Evolutionary conservation across 2,888 invertebrate genomes (phyloP), one percentile per base, ranked within the genome.

Genomic region (Amitus sp.): DNA sequence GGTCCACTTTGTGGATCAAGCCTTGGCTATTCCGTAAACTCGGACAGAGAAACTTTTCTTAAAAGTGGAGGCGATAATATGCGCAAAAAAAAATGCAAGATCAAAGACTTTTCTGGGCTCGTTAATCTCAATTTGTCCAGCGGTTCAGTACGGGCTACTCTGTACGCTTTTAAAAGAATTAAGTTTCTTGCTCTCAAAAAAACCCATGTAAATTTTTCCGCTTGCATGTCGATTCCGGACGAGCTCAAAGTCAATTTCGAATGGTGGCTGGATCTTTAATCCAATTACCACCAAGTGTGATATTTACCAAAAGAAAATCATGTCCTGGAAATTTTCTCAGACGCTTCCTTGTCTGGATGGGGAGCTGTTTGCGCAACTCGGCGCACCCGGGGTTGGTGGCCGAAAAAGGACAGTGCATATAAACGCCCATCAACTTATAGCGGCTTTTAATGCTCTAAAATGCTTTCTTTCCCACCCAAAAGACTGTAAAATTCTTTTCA

Each of bases 301-400:
- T 7, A 3, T 3, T 5, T 23, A 5, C 7, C 23, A 3, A 23
- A 23, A 7, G 4, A 23, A 23, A 33, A 33, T 3, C 17, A 17
- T 13, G 6, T 18, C n/a, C n/a, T 19, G 10, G 34, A 19, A 5
- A 47, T 47, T 34, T 47, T 47, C 20, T 34, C 47, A 13, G 47
- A 47, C 12, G 47, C 47, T 1, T 47, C 47, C 1, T 13, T 47
- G 2, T 18, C 47, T 2, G 47, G 47, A 2, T 47, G 34, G 47
- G 34, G 47, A 2, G 47, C 47, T 3, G 3, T 7, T 3, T 62
- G 49, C 15, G 34, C 46, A 0, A 30, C 9, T 2, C 42, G 59
- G 13, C 61, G 33, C 37, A 47, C 62, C n/a, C 40, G 52, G 47
- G 70, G 72, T 10, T 68, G 59, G 39, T 72, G 70, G 71, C 47